Percentiles rank a stretch among this genome's conserved stretches.
These are phyloP conservation scores for Apotomis turbidana DNA, from an alignment of 2,888 invertebrate species.

Conservation along the genomic window DNA sequence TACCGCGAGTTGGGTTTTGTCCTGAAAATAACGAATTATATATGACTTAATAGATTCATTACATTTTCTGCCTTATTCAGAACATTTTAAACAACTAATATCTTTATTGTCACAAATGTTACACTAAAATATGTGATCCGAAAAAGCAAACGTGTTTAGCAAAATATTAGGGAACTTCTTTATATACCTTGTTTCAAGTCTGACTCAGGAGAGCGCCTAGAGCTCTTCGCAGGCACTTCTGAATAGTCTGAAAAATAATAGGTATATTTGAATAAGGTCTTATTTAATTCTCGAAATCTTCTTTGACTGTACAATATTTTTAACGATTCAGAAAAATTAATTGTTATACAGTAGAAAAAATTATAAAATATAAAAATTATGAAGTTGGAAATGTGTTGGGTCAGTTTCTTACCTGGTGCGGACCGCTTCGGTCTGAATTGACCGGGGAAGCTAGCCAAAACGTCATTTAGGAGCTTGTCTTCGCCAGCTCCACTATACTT, in stretches of 20 bases:
- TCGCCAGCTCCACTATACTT: constrained; percentile 59
- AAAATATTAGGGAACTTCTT: neutral
- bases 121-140: neutral
- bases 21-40: constrained; percentile 48
- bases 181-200: constrained; percentile 52
- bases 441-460: constrained; percentile 60
- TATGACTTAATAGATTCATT: constrained; percentile 15
- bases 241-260: constrained; percentile 58
- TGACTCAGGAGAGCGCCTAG: constrained; percentile 48
- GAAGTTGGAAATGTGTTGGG: neutral
- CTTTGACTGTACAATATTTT: neutral
- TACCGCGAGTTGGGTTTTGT: constrained; percentile 45
- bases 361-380: too few relatives aligned
- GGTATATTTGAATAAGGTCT: constrained; percentile 21
- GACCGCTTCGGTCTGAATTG: constrained; percentile 61
- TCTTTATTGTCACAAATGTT: too few relatives aligned
- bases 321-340: too few relatives aligned
- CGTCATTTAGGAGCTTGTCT: constrained; percentile 62
- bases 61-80: neutral
- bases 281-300: neutral
- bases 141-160: neutral
- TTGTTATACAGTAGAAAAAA: too few relatives aligned
- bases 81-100: neutral
- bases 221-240: constrained; percentile 55
- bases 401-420: constrained; percentile 63